Conservation (phyloP, 2,797 vertebrate species). For the Malacoctenus gilli region DNA sequence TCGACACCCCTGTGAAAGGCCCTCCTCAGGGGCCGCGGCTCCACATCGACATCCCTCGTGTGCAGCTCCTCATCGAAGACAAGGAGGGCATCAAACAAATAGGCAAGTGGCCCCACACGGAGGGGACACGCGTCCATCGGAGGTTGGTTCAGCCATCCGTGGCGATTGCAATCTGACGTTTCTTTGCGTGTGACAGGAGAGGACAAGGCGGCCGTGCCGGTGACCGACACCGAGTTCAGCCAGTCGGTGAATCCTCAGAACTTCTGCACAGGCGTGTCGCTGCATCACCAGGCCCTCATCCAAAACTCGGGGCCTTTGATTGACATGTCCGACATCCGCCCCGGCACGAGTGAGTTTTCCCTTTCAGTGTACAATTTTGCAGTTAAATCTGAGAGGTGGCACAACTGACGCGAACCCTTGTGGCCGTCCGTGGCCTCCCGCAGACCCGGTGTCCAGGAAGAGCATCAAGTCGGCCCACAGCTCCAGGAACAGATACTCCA, state of each 20-base stretch:
- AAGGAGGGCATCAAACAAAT: constrained; percentile 99
- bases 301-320: constrained; percentile 98
- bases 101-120: constrained; percentile 75
- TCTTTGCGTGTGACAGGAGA: constrained; percentile 82
- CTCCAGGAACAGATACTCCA: constrained; percentile 95
- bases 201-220: constrained; percentile 95
- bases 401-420: no score
- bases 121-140: not conserved
- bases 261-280: constrained; percentile 96
- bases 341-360: constrained; percentile 91
- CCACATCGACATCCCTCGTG: constrained; percentile 97
- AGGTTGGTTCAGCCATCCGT: not conserved
- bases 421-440: no score
- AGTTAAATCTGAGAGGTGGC: no score
- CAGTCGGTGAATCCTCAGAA: constrained; percentile 98
- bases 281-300: constrained; percentile 96
- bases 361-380: no score
- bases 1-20: constrained; percentile 97
- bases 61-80: constrained; percentile 99
- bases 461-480: constrained; percentile 96
- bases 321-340: constrained; percentile 98
- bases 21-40: constrained; percentile 95
- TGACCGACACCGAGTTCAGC: constrained; percentile 96
- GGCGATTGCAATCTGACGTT: constrained; percentile 10
- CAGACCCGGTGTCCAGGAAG: constrained; percentile 95